Evolutionary conservation across 2,888 invertebrate genomes (phyloP), one percentile per base, ranked within the genome.

Genomic region (Griposia aprilina): DNA sequence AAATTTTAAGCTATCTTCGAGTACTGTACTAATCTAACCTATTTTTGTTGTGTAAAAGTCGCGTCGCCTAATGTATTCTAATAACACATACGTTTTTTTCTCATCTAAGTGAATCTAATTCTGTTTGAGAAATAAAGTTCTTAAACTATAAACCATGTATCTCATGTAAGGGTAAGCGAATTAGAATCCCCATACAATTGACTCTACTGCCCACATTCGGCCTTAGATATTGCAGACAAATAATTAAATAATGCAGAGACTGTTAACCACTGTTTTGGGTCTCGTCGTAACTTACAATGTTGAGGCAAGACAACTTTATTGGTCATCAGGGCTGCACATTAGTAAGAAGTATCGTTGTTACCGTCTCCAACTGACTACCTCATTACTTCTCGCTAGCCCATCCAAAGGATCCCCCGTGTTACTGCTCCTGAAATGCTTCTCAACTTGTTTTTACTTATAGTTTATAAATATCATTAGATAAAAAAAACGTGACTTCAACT

Each of bases 121-220:
- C n/a, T n/a, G n/a, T n/a, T n/a, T n/a, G n/a, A n/a, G n/a, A n/a
- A n/a, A n/a, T n/a, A n/a, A n/a, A n/a, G n/a, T n/a, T n/a, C n/a
- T n/a, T n/a, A n/a, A n/a, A n/a, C n/a, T n/a, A n/a, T n/a, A n/a
- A n/a, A n/a, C n/a, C n/a, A n/a, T n/a, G 17, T 50, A 41, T 3
- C 11, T 65, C n/a, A 77, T 41, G 17, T 50, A 48, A 23, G 48
- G 67, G 57, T 45, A 36, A 26, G 48, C 20, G 10, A 50, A 48
- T 26, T n/a, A 26, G 20, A 30, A 10, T 15, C 13, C 26, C 11
- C 20, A 45, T 23, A 30, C 13, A 41, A 52, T 52, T 20, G 30
- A 36, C 23, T 41, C n/a, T 45, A 30, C 77, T 77, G 55, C 76
- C 76, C n/a, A 57, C 36, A 77, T 48, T 26, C 23, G 52, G 36